Conservation (phyloP, 2,797 vertebrate genomes). For the Anabas testudineus region DNA sequence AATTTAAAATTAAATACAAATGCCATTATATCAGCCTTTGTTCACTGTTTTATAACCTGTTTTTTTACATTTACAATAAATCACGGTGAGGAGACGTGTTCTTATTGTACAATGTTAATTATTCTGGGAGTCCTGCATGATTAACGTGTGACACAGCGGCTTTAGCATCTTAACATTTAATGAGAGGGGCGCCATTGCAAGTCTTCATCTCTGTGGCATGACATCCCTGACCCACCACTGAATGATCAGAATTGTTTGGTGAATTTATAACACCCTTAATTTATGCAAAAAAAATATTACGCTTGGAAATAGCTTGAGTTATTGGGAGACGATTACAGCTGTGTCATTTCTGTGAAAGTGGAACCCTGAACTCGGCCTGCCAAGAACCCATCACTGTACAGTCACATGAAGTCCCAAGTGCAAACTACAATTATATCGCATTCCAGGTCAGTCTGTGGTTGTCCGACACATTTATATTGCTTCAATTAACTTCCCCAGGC, state of each 20-base stretch:
- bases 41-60: not conserved
- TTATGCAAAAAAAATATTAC: conserved; percentile 39
- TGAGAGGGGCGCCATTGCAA: not conserved
- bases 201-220: conserved; percentile 3
- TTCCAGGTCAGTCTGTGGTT: conserved; percentile 81
- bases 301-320: conserved; percentile 53
- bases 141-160: not conserved
- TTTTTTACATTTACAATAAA: too few species aligned
- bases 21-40: too few species aligned
- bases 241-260: conserved; percentile 20
- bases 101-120: not conserved
- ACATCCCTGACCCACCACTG: conserved; percentile 10
- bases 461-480: conserved; percentile 77
- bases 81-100: not conserved
- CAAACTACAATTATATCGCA: conserved; percentile 78
- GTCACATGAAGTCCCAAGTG: conserved; percentile 59
- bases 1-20: too few species aligned
- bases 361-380: conserved; percentile 25
- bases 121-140: not conserved
- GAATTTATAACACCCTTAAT: conserved; percentile 28
- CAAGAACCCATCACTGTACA: conserved; percentile 48
- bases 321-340: conserved; percentile 49
- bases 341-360: conserved; percentile 50
- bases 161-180: not conserved
- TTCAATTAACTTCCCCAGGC: conserved; percentile 71